Percentiles rank a stretch among this genome's conserved stretches.
These are phyloP conservation scores for Parnassius glacialis DNA, from an alignment of 2,888 invertebrate genomes.

Conservation along the genomic window DNA sequence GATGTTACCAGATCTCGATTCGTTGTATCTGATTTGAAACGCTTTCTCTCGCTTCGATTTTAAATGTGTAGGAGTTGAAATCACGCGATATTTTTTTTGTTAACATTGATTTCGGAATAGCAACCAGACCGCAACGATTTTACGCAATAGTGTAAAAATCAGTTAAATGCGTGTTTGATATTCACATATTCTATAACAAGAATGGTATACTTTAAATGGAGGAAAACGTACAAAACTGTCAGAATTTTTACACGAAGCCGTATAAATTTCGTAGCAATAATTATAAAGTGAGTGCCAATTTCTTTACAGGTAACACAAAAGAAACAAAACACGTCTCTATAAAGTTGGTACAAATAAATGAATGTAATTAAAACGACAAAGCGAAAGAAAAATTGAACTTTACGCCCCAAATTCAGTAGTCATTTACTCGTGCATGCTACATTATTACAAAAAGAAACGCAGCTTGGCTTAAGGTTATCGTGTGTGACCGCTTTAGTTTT, in stretches of 20 bases:
- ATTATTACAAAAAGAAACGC: neutral
- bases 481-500: constrained; percentile 34
- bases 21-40: constrained; percentile 67
- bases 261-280: too few species aligned
- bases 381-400: neutral
- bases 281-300: too few species aligned
- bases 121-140: constrained; percentile 3
- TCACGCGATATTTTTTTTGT: constrained; percentile 25
- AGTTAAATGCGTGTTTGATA: constrained; percentile 17
- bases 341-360: too few species aligned
- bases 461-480: constrained; percentile 13
- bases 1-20: constrained; percentile 74
- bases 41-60: constrained; percentile 51
- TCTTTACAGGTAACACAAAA: too few species aligned
- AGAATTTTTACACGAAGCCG: too few species aligned
- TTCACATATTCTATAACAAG: neutral
- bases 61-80: constrained; percentile 24
- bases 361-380: neutral
- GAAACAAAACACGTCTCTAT: too few species aligned
- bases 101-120: constrained; percentile 18
- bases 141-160: constrained; percentile 7
- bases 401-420: too few species aligned
- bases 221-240: too few species aligned
- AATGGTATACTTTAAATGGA: too few species aligned
- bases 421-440: too few species aligned